These are phyloP conservation scores for Cremastobaeus sp. DNA, from an alignment of 2,888 invertebrate species.

Conservation along the genomic window DNA sequence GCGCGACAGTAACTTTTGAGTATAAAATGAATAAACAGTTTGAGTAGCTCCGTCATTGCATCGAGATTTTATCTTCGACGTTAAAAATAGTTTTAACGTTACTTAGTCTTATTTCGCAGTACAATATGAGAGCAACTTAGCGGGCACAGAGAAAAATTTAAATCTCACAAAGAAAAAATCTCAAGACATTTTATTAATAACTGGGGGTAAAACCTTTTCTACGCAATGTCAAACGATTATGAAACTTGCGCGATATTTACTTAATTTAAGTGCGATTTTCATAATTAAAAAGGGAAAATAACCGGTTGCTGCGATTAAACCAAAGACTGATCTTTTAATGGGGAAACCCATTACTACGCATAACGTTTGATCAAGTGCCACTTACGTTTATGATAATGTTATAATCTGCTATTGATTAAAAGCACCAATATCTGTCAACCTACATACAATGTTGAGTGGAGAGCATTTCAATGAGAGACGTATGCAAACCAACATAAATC, in stretches of 20 bases:
- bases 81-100: constrained; percentile 31
- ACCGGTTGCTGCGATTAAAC: too few species aligned
- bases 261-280: too few species aligned
- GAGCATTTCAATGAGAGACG: constrained; percentile 39
- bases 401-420: constrained; percentile 56
- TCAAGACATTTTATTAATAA: too few species aligned
- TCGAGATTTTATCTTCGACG: constrained; percentile 29
- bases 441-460: constrained; percentile 45
- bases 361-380: constrained; percentile 22
- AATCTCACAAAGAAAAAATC: too few species aligned
- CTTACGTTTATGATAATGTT: constrained; percentile 41
- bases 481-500: constrained; percentile 38
- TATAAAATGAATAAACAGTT: constrained; percentile 56
- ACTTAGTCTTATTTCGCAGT: constrained; percentile 29
- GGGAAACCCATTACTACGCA: too few species aligned
- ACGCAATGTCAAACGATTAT: too few species aligned
- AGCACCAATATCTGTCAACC: constrained; percentile 59
- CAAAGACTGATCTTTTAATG: constrained; percentile 5
- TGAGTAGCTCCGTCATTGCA: constrained; percentile 40
- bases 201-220: too few species aligned
- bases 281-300: too few species aligned
- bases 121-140: constrained; percentile 21
- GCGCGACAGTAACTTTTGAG: constrained; percentile 45
- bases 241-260: too few species aligned
- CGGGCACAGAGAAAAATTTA: too few species aligned